Base-by-base conservation (phyloP, 2,797 vertebrate species). In the Todus mexicanus region DNA sequence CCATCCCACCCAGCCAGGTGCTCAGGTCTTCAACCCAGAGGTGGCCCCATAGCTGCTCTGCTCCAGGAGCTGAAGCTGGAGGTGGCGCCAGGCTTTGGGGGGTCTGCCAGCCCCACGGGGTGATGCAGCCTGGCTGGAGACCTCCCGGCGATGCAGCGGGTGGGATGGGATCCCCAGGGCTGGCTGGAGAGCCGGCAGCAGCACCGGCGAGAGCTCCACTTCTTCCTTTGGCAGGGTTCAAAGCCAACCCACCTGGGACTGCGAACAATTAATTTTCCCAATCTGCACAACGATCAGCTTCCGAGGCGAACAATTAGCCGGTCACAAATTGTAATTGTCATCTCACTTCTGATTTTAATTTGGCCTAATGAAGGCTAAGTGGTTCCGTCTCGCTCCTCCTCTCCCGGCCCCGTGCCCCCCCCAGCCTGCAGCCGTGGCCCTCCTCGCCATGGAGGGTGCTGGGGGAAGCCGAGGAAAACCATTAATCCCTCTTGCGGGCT, bases 291-390 rank as follows among this genome's bases (percentile, higher is more conserved):
- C 10, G 25, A 96, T 97, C 96, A 81, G 95, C 95, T 97, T 95
- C 96, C 42, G 93, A 96, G 92, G 92, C 50, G 96, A 97, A 96
- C 96, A 97, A 97, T 97, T 97, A 97, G 87, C 90, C 63, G 73
- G 89, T 78, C 97, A 92, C 96, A 97, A 97, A 98, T 97, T 97
- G 96, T 92, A 97, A 97, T 96, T 97, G 97, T 97, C 97, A 97
- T 96, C 96, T 97, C 95, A 73, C 95, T 97, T 96, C 95, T 96
- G 96, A 96, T 96, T 97, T 96, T 97, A 97, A 98, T 98, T 97
- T 95, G 96, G 77, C 95, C 96, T 98, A 97, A 98, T 96, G 96
- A 97, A 94, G 90, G 86, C 96, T 97, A 97, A 97, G 95, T 94
- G 94, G 75, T 96, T 95, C 96, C 15, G 4, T 82, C 82, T 91